These are phyloP conservation scores for Liodrosophila aerea DNA, from an alignment of 2,888 invertebrate species.

Conservation along the genomic window DNA sequence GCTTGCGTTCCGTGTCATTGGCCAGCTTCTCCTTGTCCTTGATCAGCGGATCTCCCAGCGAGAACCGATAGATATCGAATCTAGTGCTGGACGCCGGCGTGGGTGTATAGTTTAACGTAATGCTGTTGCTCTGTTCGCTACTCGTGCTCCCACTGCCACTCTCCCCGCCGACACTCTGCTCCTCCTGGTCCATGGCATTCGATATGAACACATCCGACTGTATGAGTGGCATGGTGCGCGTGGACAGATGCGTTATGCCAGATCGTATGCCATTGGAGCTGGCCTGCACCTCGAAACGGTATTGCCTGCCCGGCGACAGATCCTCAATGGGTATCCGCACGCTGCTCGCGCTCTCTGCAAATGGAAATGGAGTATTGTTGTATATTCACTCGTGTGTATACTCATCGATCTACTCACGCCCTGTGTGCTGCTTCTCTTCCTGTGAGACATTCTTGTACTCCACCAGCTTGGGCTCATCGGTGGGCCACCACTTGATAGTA, in stretches of 20 bases:
- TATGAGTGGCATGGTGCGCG: conserved; percentile 93
- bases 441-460: conserved; percentile 84
- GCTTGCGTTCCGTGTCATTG: conserved; percentile 88
- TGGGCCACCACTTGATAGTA: conserved; percentile 89
- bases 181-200: conserved; percentile 86
- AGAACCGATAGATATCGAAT: conserved; percentile 93
- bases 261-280: conserved; percentile 91
- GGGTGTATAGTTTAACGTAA: conserved; percentile 89
- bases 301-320: conserved; percentile 91
- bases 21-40: conserved; percentile 89
- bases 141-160: conserved; percentile 77
- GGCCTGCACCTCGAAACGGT: conserved; percentile 89
- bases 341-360: conserved; percentile 78
- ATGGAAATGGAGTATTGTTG: too few species aligned
- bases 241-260: conserved; percentile 88
- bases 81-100: conserved; percentile 90
- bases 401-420: conserved; percentile 54
- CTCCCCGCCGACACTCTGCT: conserved; percentile 84
- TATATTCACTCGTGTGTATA: not conserved
- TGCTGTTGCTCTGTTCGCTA: conserved; percentile 87
- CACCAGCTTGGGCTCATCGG: conserved; percentile 83
- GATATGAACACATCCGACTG: conserved; percentile 95
- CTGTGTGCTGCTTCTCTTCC: conserved; percentile 44
- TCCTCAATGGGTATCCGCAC: conserved; percentile 88
- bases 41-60: conserved; percentile 88